Conservation (phyloP, 2,888 invertebrate genomes). For the Sesia bembeciformis region DNA sequence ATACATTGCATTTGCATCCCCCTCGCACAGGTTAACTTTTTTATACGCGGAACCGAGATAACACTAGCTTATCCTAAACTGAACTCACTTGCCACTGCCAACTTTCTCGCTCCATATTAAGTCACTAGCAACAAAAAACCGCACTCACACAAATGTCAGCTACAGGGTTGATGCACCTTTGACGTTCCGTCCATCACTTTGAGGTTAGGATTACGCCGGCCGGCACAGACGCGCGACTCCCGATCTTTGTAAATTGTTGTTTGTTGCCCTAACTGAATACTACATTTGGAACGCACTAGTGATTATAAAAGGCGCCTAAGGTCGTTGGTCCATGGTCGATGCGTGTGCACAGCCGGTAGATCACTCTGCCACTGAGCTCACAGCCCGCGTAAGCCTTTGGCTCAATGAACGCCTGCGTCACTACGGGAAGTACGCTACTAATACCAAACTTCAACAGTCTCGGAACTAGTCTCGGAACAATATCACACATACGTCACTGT, state of each 20-base stretch:
- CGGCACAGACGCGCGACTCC: conserved; percentile 9
- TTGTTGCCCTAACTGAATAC: too few species aligned
- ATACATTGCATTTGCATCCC: neutral
- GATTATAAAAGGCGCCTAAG: neutral
- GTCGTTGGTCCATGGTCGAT: conserved; percentile 38
- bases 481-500: conserved; percentile 41
- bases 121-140: conserved; percentile 28
- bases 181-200: conserved; percentile 39
- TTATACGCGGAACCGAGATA: neutral
- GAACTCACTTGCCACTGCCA: conserved; percentile 51
- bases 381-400: conserved; percentile 50
- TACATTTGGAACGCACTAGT: too few species aligned
- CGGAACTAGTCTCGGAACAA: conserved; percentile 39
- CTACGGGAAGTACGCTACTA: conserved; percentile 65
- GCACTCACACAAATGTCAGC: conserved; percentile 58
- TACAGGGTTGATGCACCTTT: conserved; percentile 35
- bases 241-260: neutral
- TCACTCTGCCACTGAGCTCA: conserved; percentile 64
- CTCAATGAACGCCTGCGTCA: conserved; percentile 66
- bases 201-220: conserved; percentile 42
- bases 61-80: conserved; percentile 3
- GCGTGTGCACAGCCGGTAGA: conserved; percentile 69
- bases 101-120: conserved; percentile 42
- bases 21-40: neutral
- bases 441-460: conserved; percentile 39